phyloP scores from a whole-genome alignment of 2,888 invertebrate species.

The Norana najaformis region DNA sequence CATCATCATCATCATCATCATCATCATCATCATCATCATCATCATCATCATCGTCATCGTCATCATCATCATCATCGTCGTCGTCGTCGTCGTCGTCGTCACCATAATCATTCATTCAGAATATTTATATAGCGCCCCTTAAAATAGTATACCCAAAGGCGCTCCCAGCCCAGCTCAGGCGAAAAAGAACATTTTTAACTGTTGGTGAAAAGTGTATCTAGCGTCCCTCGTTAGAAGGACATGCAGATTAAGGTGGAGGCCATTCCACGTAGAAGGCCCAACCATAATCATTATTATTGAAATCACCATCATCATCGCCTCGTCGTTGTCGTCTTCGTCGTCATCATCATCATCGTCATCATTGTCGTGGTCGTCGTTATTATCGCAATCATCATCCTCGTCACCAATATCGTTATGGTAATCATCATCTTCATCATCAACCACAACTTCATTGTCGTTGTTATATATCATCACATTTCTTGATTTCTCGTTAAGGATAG shows the following conservation, averaged over 20 bases:
- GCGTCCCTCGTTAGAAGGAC: no score
- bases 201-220: no score
- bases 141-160: no score
- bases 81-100: constrained; percentile 29
- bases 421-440: constrained; percentile 35
- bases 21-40: constrained; percentile 30
- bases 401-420: constrained; percentile 33
- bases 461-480: not conserved
- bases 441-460: not conserved
- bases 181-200: no score
- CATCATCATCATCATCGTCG: constrained; percentile 28
- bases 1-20: constrained; percentile 23
- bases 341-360: constrained; percentile 28
- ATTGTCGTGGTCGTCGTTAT: constrained; percentile 35
- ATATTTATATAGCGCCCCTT: no score
- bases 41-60: constrained; percentile 28
- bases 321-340: not conserved
- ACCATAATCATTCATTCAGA: not conserved
- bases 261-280: no score
- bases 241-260: no score
- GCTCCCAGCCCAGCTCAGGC: no score
- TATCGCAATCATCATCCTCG: constrained; percentile 36
- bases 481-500: not conserved
- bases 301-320: not conserved
- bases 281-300: constrained; percentile 24